Percentiles rank a stretch among this genome's conserved stretches.
Conservation (phyloP, 2,797 vertebrate species). For the Kryptopterus vitreolus region DNA sequence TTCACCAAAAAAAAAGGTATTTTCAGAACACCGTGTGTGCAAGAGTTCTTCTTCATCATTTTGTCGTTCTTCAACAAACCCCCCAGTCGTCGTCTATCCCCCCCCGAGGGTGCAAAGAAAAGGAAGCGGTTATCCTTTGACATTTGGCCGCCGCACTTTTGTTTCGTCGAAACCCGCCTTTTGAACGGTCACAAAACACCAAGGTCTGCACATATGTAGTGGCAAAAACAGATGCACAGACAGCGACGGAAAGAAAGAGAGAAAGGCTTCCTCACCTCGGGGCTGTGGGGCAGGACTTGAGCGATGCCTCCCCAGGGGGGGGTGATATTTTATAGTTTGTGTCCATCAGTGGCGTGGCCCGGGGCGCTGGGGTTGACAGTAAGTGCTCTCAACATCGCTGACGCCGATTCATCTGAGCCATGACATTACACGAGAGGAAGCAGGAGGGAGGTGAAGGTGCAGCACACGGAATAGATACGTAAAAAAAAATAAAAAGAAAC, state of each 20-base stretch:
- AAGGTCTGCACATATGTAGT: conserved; percentile 35
- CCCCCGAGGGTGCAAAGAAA: conserved; percentile 35
- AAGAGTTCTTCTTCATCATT: conserved; percentile 8
- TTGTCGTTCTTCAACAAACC: not conserved
- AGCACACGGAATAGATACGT: conserved; percentile 26
- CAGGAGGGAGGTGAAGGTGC: conserved; percentile 43
- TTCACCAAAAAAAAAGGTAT: conserved; percentile 24
- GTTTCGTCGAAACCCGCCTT: conserved; percentile 31
- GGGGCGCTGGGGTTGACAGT: conserved; percentile 81
- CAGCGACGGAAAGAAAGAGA: conserved; percentile 9
- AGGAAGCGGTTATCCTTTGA: conserved; percentile 30
- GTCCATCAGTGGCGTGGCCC: conserved; percentile 81
- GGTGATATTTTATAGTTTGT: conserved; percentile 88
- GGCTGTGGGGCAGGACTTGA: conserved; percentile 76
- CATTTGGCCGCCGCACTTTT: conserved; percentile 43
- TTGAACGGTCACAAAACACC: conserved; percentile 47
- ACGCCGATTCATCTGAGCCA: conserved; percentile 82
- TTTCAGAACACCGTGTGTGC: conserved; percentile 37
- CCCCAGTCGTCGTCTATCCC: not conserved
- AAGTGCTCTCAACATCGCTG: conserved; percentile 83
- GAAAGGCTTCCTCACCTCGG: conserved; percentile 61
- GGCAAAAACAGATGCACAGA: conserved; percentile 47
- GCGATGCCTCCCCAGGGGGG: conserved; percentile 79
- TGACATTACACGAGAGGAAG: conserved; percentile 74
- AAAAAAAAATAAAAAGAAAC: conserved; percentile 30